phyloP scores from a whole-genome alignment of 2,113 vertebrate species.

The Mormoops blainvillei region DNA sequence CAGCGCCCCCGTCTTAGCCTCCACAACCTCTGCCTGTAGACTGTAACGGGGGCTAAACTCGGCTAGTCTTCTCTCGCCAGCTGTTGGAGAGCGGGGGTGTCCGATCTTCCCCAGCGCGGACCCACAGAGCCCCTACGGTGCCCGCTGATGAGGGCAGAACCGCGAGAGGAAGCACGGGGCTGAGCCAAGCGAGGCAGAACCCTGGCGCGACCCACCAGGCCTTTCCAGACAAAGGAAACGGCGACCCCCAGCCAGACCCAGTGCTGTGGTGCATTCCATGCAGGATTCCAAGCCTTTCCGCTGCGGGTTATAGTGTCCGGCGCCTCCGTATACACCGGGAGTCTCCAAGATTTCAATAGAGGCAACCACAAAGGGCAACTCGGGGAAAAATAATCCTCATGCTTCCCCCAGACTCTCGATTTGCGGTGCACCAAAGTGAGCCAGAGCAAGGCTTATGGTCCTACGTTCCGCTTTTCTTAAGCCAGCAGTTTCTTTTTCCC shows the following conservation, averaged over 20 bases:
- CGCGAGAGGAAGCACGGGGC: background rate
- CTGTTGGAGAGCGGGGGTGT: no score
- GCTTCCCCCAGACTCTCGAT: background rate
- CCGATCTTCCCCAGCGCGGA: no score
- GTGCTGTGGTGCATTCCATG: rapidly evolving
- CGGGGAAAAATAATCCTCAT: background rate
- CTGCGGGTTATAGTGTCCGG: background rate
- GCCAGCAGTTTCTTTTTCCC: background rate
- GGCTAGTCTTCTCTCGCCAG: background rate
- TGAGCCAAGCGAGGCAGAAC: background rate
- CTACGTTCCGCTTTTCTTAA: background rate
- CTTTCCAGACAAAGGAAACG: conserved; percentile 21
- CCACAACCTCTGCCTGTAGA: background rate
- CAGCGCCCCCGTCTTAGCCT: background rate
- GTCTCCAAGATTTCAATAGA: background rate
- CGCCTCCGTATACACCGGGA: background rate
- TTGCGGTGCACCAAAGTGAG: background rate
- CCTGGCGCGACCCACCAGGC: background rate
- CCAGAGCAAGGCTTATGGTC: background rate
- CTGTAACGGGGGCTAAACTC: background rate
- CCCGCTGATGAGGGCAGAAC: background rate
- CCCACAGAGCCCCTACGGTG: background rate
- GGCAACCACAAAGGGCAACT: background rate
- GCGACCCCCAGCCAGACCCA: background rate
- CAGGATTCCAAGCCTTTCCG: background rate